phyloP scores from a whole-genome alignment of 1,140 invertebrate genomes.

The Zaprionus ornatus region DNA sequence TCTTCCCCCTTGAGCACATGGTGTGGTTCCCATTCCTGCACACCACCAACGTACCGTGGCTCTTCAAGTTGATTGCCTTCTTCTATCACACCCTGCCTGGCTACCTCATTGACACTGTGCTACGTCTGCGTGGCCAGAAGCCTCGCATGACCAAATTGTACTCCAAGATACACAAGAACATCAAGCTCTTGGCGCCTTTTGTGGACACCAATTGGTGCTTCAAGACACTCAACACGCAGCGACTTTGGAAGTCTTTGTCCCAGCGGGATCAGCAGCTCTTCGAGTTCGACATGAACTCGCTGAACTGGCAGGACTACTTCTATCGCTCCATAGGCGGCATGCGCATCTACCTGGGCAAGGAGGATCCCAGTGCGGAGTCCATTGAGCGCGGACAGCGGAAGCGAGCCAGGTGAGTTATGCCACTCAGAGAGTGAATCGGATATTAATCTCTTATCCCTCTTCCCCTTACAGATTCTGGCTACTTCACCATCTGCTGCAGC shows the following conservation, averaged over 20 bases:
- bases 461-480: conserved; percentile 33
- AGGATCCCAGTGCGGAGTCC: conserved; percentile 85
- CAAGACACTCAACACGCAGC: conserved; percentile 86
- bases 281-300: conserved; percentile 87
- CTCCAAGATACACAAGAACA: conserved; percentile 88
- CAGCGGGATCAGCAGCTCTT: conserved; percentile 87
- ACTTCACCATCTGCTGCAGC: conserved; percentile 41
- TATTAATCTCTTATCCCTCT: no score
- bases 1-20: conserved; percentile 77
- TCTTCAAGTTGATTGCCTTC: conserved; percentile 83
- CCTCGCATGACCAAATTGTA: conserved; percentile 87
- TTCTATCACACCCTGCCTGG: conserved; percentile 87
- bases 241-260: conserved; percentile 86
- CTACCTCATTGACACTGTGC: conserved; percentile 85
- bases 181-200: conserved; percentile 88
- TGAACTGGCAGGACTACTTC: conserved; percentile 88
- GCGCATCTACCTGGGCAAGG: conserved; percentile 88
- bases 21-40: conserved; percentile 85
- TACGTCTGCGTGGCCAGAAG: conserved; percentile 80
- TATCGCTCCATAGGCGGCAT: conserved; percentile 86
- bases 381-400: conserved; percentile 16
- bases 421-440: no score
- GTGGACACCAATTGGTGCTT: conserved; percentile 88
- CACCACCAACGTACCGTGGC: conserved; percentile 74
- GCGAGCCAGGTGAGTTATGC: conserved; percentile 1